Conservation (phyloP, 1,140 invertebrate genomes). For the Zeugodacus cucurbitae region DNA sequence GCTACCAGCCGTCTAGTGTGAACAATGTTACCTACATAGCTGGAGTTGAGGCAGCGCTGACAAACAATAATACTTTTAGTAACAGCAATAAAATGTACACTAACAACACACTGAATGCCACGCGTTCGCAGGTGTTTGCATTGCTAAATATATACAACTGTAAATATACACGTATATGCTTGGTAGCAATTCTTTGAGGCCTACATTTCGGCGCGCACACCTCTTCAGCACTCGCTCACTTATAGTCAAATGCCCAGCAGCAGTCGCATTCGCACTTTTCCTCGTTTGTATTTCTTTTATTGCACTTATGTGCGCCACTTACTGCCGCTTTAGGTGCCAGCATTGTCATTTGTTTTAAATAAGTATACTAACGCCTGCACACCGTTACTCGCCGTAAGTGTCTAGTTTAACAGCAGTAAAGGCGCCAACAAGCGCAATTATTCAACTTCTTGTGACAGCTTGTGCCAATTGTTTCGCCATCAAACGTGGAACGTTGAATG, state of each 20-base stretch:
- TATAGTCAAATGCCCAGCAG: not conserved
- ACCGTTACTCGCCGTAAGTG: not conserved
- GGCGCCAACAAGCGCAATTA: constrained; percentile 7
- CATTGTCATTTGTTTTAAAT: constrained; percentile 4
- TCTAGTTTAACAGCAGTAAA: not conserved
- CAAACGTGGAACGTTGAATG: not conserved
- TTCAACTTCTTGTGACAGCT: constrained; percentile 30
- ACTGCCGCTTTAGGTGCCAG: not conserved
- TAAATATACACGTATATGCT: not conserved
- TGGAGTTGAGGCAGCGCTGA: not conserved
- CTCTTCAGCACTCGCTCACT: not conserved
- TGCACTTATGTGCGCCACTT: constrained; percentile 1
- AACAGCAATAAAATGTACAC: constrained; percentile 8
- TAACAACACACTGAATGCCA: not conserved
- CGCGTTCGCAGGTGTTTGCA: not conserved
- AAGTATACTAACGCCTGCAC: not conserved
- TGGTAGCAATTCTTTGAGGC: not conserved
- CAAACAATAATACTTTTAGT: constrained; percentile 2
- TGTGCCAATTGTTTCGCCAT: constrained; percentile 36
- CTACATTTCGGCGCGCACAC: not conserved
- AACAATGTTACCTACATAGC: not conserved
- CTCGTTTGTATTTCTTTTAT: not conserved
- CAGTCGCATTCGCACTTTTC: not conserved
- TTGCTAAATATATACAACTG: not conserved
- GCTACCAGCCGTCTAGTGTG: not conserved